Base-by-base conservation (phyloP, 1,140 invertebrate genomes). In the Plodia interpunctella region DNA sequence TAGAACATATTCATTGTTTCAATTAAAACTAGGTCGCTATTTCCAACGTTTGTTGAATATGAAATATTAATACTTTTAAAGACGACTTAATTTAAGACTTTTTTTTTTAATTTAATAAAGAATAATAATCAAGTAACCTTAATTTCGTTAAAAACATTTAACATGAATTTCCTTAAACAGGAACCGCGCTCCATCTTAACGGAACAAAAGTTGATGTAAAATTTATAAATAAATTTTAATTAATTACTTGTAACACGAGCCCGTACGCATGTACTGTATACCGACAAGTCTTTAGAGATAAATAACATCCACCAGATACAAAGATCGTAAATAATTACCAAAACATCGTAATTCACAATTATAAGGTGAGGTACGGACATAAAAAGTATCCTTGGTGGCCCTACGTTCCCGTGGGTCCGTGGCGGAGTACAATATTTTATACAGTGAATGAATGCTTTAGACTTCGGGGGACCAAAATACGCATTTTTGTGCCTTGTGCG, bases 401-500 rank as follows among this genome's bases (percentile, higher is more conserved):
- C 72, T 70, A 60, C 57, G 56, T 69, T 76, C 75, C 73, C 76
- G 80, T 80, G 74, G 75, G 83, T 87, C 71, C 54, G n/a, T 57
- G 53, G 28, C 38, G 55, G 17, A 64, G 74, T 66, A 76, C 74
- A 83, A 84, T 83, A 83, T 80, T 81, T 85, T 86, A 79, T 84
- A 61, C 67, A 74, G 65, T 83, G 71, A 84, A 83, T 76, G 74
- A 84, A 83, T 76, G 74, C 74, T 65, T 67, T 80, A 70, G 64
- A 69, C 74, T 66, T 67, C 80, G 69, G 64, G 70, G 70, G 60
- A 81, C 76, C 84, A 86, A 85, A 87, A 87, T 81, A 88, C 59
- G 62, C 70, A 65, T 70, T 65, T 78, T 80, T 86, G 76, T 82
- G 66, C 59, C 65, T 68, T 76, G 77, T 84, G 80, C 76, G 80